A percentile compares a stretch with the other conserved stretches of the same genome.
phyloP scores from a whole-genome alignment of 1,140 invertebrate species.

The Caenorhabditis briggsae region DNA sequence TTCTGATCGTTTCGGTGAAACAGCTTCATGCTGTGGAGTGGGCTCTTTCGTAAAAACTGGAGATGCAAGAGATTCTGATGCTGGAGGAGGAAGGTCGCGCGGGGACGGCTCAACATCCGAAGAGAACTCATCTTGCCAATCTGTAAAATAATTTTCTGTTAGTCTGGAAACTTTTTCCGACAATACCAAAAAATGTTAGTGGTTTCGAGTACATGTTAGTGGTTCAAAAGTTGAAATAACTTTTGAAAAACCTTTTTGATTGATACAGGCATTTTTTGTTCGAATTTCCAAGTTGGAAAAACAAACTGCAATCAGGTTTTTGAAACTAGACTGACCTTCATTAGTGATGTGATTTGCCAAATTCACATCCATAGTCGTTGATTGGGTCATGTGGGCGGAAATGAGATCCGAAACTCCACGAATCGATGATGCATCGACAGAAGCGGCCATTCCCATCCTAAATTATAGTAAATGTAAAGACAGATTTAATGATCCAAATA shows the following conservation, averaged over 20 bases:
- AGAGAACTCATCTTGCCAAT: slow-evolving; percentile 77
- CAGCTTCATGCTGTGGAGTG: slow-evolving; percentile 52
- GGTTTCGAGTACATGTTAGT: slow-evolving; percentile 45
- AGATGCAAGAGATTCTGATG: slow-evolving; percentile 30
- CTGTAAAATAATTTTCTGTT: slow-evolving; percentile 63
- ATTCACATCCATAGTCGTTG: slow-evolving; percentile 76
- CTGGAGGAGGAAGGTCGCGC: slow-evolving; percentile 60
- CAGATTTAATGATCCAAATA: neutral
- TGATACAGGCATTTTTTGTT: no score
- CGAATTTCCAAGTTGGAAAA: no score
- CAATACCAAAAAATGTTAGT: slow-evolving; percentile 22
- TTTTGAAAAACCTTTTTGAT: no score
- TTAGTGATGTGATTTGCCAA: slow-evolving; percentile 77
- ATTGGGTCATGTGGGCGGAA: slow-evolving; percentile 76
- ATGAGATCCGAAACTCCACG: slow-evolving; percentile 77
- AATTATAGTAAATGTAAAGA: neutral
- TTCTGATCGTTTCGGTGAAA: slow-evolving; percentile 59
- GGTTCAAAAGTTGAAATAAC: no score
- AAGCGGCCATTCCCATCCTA: slow-evolving; percentile 72
- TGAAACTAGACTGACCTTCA: slow-evolving; percentile 67
- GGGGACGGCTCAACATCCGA: slow-evolving; percentile 73
- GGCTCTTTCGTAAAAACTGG: slow-evolving; percentile 32
- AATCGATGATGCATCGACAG: slow-evolving; percentile 76
- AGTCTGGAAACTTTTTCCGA: neutral
- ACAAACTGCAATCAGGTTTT: neutral